A percentile compares a stretch with the other conserved stretches of the same genome.
phyloP scores from a whole-genome alignment of 2,888 invertebrate species.

The Sericinus montela region DNA sequence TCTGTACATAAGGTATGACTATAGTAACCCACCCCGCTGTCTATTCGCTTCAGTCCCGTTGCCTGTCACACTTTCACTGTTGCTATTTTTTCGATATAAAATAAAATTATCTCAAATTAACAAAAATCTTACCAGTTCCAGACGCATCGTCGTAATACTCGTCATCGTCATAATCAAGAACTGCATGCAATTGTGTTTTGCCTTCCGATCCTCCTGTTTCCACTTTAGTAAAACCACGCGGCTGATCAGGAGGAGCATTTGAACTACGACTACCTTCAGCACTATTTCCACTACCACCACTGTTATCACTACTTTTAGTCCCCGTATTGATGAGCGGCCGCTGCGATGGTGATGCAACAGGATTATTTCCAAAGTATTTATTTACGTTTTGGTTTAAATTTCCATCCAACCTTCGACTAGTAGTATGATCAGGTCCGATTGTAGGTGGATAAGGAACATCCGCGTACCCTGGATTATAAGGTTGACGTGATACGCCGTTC shows the following conservation, averaged over 20 bases:
- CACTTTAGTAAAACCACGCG: conserved; percentile 83
- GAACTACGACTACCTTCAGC: conserved; percentile 31
- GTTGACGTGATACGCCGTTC: conserved; percentile 37
- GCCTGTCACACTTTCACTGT: too few species aligned
- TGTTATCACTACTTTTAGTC: conserved; percentile 73
- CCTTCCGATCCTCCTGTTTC: conserved; percentile 74
- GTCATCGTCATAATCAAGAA: conserved; percentile 84
- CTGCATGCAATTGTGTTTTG: conserved; percentile 84
- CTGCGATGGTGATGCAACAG: conserved; percentile 42
- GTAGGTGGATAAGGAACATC: conserved; percentile 55
- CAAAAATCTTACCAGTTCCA: conserved; percentile 55
- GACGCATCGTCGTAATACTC: conserved; percentile 82
- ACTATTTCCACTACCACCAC: conserved; percentile 37
- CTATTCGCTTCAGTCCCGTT: too few species aligned
- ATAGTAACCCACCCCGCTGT: too few species aligned
- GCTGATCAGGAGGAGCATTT: conserved; percentile 69
- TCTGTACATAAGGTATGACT: too few species aligned
- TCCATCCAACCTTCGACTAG: conserved; percentile 67
- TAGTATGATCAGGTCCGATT: conserved; percentile 46
- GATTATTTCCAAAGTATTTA: conserved; percentile 50
- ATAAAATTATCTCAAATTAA: neutral
- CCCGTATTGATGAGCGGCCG: conserved; percentile 48
- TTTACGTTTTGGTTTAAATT: conserved; percentile 57
- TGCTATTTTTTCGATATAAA: too few species aligned
- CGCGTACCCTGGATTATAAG: conserved; percentile 59